Percentiles rank a stretch among this genome's conserved stretches.
Conservation (phyloP, 2,888 invertebrate genomes). For the Eurytoma adleriae region DNA sequence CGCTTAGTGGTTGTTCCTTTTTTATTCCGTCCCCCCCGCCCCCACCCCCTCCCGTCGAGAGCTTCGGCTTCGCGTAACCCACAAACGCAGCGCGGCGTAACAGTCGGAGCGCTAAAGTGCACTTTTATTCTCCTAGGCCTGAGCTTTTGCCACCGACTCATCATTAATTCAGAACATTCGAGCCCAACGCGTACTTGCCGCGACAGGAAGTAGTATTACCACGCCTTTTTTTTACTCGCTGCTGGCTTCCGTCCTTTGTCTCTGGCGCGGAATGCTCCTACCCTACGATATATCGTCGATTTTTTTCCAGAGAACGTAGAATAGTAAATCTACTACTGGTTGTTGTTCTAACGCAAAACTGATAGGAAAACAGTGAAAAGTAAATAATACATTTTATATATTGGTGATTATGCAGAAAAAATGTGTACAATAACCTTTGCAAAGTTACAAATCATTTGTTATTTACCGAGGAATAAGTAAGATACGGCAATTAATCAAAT, state of each 20-base stretch:
- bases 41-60: background rate
- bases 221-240: conserved; percentile 28
- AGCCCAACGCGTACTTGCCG: conserved; percentile 5
- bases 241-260: conserved; percentile 20
- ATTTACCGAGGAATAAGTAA: no score
- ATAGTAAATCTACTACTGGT: no score
- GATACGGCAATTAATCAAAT: no score
- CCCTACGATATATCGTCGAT: conserved; percentile 12
- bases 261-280: background rate
- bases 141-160: conserved; percentile 13
- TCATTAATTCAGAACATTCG: conserved; percentile 50
- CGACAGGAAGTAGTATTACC: background rate
- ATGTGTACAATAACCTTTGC: no score
- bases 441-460: no score
- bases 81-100: conserved; percentile 57
- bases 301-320: background rate
- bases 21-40: conserved; percentile 17
- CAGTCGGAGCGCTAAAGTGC: conserved; percentile 50
- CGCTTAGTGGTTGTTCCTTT: background rate
- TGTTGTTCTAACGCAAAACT: no score
- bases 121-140: conserved; percentile 34
- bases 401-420: no score
- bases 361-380: no score
- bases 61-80: conserved; percentile 37
- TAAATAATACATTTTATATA: no score